Percentiles rank a stretch among this genome's conserved stretches.
Conservation (phyloP, 2,113 vertebrate species). For the Gasterosteus aculeatus region DNA sequence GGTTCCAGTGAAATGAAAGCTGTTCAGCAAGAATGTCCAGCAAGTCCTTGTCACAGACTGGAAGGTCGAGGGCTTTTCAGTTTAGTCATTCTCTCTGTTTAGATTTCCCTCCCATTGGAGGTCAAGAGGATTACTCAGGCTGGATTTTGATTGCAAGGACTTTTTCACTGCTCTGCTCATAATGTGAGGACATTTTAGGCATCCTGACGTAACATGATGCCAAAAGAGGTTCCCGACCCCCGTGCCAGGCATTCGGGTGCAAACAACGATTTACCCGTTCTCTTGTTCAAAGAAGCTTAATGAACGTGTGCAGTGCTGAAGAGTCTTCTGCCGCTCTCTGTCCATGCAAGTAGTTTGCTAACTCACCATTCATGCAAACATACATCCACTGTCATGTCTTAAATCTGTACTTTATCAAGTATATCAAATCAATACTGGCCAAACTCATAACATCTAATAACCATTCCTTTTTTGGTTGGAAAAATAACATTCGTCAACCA, state of each 20-base stretch:
- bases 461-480: background rate
- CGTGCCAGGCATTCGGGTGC: conserved; percentile 1
- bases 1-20: conserved; percentile 33
- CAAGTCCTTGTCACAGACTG: conserved; percentile 39
- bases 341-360: background rate
- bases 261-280: conserved; percentile 7
- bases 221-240: conserved; percentile 25
- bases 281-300: conserved; percentile 9
- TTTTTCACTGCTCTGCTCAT: conserved; percentile 55
- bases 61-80: conserved; percentile 47
- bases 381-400: background rate
- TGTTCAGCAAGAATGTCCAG: conserved; percentile 48
- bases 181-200: conserved; percentile 61
- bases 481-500: background rate
- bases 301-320: background rate
- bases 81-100: conserved; percentile 52
- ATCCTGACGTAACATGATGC: conserved; percentile 43
- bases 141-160: conserved; percentile 56
- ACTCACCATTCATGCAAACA: background rate
- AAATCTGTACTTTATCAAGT: background rate
- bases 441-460: background rate
- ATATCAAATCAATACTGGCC: background rate
- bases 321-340: background rate
- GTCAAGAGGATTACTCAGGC: conserved; percentile 67
- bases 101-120: conserved; percentile 48